phyloP scores from a whole-genome alignment of 2,113 vertebrate species.

The Orientallactaga bullata region DNA sequence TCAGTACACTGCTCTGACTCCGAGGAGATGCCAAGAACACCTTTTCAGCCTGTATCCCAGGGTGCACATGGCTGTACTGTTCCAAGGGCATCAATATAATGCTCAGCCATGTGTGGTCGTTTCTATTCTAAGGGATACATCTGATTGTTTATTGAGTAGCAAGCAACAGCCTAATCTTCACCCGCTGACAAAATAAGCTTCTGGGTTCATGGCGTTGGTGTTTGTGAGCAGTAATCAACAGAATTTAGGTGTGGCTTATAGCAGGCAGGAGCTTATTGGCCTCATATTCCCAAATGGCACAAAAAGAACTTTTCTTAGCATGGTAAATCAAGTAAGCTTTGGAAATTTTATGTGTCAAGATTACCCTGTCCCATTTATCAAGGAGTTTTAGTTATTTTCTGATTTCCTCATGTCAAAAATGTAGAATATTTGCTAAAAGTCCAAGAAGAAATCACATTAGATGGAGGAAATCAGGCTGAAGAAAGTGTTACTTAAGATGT shows the following conservation, averaged over 20 bases:
- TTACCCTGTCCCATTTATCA: background rate
- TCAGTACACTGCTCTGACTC: background rate
- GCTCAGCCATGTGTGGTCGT: conserved; percentile 12
- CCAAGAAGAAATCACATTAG: background rate
- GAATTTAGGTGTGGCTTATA: background rate
- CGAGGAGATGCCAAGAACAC: conserved; percentile 61
- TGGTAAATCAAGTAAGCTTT: background rate
- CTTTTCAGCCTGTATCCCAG: conserved; percentile 59
- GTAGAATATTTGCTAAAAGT: background rate
- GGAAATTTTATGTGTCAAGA: conserved; percentile 23
- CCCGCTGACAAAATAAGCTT: conserved; percentile 56
- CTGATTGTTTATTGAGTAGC: conserved; percentile 59
- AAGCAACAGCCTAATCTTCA: conserved; percentile 40
- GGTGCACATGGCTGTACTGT: background rate
- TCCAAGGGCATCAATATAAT: background rate
- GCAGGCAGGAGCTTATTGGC: background rate
- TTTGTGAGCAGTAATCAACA: background rate
- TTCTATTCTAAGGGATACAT: conserved; percentile 63
- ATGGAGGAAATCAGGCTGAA: background rate
- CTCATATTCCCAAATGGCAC: background rate
- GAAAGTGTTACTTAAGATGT: background rate
- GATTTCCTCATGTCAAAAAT: background rate
- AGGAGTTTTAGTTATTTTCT: conserved; percentile 37
- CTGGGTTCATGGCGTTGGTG: background rate
- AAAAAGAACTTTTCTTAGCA: background rate